Evolutionary conservation across 1,140 invertebrate genomes (phyloP).

Genomic region (Condylostylus longicornis): DNA sequence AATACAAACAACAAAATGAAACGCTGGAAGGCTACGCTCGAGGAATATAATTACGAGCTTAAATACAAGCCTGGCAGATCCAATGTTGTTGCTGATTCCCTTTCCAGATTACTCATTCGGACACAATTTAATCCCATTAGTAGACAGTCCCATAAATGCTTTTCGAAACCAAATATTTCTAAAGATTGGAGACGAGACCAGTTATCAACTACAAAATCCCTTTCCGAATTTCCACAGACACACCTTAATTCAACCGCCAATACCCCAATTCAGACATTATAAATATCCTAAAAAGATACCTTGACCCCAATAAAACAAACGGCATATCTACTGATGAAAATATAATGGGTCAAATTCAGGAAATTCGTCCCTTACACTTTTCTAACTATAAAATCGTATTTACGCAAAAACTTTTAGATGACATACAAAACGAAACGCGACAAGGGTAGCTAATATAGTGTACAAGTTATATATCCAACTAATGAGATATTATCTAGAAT

Average conservation of each 20-base stretch:
- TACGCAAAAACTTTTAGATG: conserved; percentile 5
- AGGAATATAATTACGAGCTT: conserved; percentile 25
- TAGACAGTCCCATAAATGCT: conserved; percentile 4
- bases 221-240: conserved; percentile 6
- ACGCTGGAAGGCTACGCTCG: conserved; percentile 20
- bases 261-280: background rate
- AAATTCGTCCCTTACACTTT: conserved; percentile 8
- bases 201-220: conserved; percentile 3
- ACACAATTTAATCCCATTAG: conserved; percentile 3
- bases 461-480: too few relatives aligned
- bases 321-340: conserved; percentile 6
- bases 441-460: conserved; percentile 7
- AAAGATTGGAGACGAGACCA: background rate
- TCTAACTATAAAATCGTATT: conserved; percentile 6
- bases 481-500: too few relatives aligned
- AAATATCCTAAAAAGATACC: conserved; percentile 4
- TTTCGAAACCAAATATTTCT: conserved; percentile 9
- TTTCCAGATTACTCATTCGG: conserved; percentile 5
- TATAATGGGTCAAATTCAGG: conserved; percentile 8
- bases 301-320: conserved; percentile 8
- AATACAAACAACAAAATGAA: conserved; percentile 21
- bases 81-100: conserved; percentile 7
- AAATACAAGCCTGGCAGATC: conserved; percentile 10
- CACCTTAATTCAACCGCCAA: conserved; percentile 1
- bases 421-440: conserved; percentile 5